Base-by-base conservation (phyloP, 2,888 invertebrate species). In the Eupithecia centaureata region DNA sequence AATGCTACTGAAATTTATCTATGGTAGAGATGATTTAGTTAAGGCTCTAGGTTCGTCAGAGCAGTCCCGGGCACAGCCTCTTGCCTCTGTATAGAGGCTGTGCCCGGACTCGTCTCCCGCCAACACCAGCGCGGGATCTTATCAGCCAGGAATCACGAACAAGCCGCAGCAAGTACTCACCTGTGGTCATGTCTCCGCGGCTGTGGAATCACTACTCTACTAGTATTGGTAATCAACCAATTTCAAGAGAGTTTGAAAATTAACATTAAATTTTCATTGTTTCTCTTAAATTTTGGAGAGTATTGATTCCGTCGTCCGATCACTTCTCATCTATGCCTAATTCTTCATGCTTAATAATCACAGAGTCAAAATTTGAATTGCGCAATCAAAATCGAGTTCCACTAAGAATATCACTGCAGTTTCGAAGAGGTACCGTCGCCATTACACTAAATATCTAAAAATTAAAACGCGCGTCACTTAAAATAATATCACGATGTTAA, bases 401-500 rank as follows among this genome's bases (percentile, higher is more conserved):
- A 74, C 77, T 74, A 73, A 78, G 80, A 58, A 82, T 81, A 83
- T 79, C 84, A 87, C 86, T 85, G 82, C 81, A 82, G 82, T 73
- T 77, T 74, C 58, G 65, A 67, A 73, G 74, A 74, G 73, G 77
- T 78, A 81, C 77, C 77, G 78, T 83, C 27, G 30, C 79, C 77
- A 77, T 77, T 86, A 87, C 77, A 82, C 86, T 87, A 87, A 76
- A 87, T 83, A 85, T 83, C 82, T 86, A 87, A 87, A 57, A 86
- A 83, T 76, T 74, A 82, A 76, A 81, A 85, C 89, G 87, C 90
- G 88, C 87, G 89, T 87, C 83, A 84, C 82, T 82, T 87, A 90
- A 83, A 79, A 82, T 84, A 89, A 88, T 90, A 91, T 88, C 87
- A 92, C 91, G 81, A 84, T 82, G 78, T 86, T 91, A 88, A 90